Percentiles rank a stretch among this genome's conserved stretches.
Evolutionary conservation across 2,888 invertebrate genomes (phyloP).

Genomic region (Latheticus oryzae): DNA sequence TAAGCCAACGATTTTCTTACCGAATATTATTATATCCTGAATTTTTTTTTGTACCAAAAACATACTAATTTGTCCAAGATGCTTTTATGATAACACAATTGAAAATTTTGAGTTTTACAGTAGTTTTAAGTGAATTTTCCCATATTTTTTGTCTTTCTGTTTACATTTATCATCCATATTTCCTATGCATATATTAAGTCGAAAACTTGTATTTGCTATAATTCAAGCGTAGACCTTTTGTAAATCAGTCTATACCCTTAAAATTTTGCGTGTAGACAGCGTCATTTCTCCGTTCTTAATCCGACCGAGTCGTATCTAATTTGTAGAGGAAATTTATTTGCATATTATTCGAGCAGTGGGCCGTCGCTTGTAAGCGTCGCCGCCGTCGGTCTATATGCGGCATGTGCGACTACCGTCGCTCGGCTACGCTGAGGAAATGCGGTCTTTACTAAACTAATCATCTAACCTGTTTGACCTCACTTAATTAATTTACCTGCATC

Average conservation of each 20-base stretch:
- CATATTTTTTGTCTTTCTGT: no score
- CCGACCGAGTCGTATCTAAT: conserved; percentile 39
- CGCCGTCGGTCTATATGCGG: conserved; percentile 48
- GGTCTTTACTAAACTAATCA: conserved; percentile 65
- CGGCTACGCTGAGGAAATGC: conserved; percentile 57
- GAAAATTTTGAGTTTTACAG: no score
- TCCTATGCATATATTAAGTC: no score
- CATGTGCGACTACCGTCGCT: conserved; percentile 49
- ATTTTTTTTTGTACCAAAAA: no score
- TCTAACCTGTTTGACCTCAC: conserved; percentile 65
- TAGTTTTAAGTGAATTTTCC: no score
- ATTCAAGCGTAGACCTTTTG: conserved; percentile 17
- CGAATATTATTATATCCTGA: no score
- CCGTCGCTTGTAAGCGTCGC: conserved; percentile 42
- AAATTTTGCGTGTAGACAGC: conserved; percentile 32
- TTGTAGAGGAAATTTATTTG: conserved; percentile 44
- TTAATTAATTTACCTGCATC: conserved; percentile 64
- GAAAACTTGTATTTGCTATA: no score
- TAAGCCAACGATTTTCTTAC: no score
- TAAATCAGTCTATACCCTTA: conserved; percentile 24
- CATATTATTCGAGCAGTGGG: conserved; percentile 49
- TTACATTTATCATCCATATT: no score
- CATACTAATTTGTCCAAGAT: no score
- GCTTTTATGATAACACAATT: no score
- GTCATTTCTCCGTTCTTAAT: conserved; percentile 39